Evolutionary conservation across 1,140 invertebrate genomes (phyloP), one percentile per base, ranked within the genome.

Genomic region (Linepithema humile): DNA sequence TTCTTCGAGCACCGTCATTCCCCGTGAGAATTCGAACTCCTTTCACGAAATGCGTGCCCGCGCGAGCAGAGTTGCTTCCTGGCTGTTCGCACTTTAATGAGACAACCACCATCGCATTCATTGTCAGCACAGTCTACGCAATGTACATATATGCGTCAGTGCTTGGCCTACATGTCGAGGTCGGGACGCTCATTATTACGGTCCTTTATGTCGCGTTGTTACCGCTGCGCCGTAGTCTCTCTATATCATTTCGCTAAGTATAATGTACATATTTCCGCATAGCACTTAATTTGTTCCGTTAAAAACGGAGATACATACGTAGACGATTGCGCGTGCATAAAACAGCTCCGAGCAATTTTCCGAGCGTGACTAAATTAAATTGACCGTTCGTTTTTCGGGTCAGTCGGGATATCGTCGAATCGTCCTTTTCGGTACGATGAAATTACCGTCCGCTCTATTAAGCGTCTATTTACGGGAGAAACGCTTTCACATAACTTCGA

Each of bases 121-220:
- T n/a, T n/a, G n/a, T n/a, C 59, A 38, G 35, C 57, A 77, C 85
- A 85, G 86, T 88, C 64, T 74, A 90, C 84, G 85, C 84, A 87
- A 88, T 89, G 90, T 91, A 70, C 84, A 90, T 64, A 59, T 59
- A 85, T 82, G 82, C 80, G 83, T 90, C 85, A 85, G 89, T 91
- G 90, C 88, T 93, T 92, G 91, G 90, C 92, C 92, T 91, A 93
- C 87, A 93, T 93, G 91, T 90, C 90, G 92, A 91, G 90, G 89
- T 92, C 89, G 87, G 65, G 70, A 74, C 85, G 82, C 92, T 93
- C 91, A 92, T 93, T 93, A 93, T 89, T 88, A 77, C 90, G 78
- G 85, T 67, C 88, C 89, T 92, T 93, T 90, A 88, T 92, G 84
- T 90, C 90, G 86, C 89, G 86, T 83, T 74, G 86, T 43, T 38